A percentile compares a stretch with the other conserved stretches of the same genome.
phyloP scores from a whole-genome alignment of 2,888 invertebrate species.

The Caenorhabditis wallacei region DNA sequence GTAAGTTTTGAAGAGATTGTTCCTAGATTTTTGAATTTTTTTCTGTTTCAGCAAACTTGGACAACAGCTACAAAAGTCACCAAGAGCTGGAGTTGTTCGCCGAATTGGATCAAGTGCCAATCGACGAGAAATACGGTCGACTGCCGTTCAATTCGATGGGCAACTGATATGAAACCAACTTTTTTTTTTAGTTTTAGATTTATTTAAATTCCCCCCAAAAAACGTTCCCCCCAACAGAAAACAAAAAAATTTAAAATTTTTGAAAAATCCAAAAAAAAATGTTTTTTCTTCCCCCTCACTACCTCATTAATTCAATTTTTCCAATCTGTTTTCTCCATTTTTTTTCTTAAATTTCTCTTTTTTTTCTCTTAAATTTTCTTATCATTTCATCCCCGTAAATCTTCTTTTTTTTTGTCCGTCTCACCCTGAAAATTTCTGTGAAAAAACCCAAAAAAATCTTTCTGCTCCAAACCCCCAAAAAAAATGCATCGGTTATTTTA shows the following conservation, averaged over 20 bases:
- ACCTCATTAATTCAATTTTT: not conserved
- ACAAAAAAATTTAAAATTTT: conserved; percentile 25
- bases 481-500: conserved; percentile 31
- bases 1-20: conserved; percentile 7
- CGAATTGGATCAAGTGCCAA: conserved; percentile 41
- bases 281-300: not conserved
- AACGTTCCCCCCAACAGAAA: too few species aligned
- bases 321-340: conserved; percentile 23
- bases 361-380: conserved; percentile 27
- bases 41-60: conserved; percentile 51
- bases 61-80: conserved; percentile 49
- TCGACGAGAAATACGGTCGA: conserved; percentile 50
- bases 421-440: conserved; percentile 15
- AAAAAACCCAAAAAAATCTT: conserved; percentile 49
- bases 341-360: not conserved
- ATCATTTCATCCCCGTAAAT: conserved; percentile 20
- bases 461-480: conserved; percentile 15
- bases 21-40: not conserved
- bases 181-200: not conserved
- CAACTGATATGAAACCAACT: conserved; percentile 31
- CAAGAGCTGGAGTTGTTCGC: conserved; percentile 52
- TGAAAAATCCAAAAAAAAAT: conserved; percentile 17
- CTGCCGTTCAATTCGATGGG: conserved; percentile 35
- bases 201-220: not conserved
- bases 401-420: not conserved